Evolutionary conservation across 2,113 vertebrate species (phyloP).

Genomic region (Ranitomeya imitator): DNA sequence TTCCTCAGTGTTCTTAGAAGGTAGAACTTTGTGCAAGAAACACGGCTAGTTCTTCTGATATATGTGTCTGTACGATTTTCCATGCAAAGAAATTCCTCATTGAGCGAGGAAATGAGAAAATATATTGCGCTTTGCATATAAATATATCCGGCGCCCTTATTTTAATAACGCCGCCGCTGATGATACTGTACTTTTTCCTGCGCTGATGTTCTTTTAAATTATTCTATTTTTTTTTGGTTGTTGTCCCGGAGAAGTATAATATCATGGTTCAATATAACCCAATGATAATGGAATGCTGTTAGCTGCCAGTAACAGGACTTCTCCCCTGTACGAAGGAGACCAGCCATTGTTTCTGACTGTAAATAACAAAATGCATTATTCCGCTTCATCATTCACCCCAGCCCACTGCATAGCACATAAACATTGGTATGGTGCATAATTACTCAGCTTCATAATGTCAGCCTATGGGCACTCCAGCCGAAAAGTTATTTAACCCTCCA

Average conservation of each 20-base stretch:
- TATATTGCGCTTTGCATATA: constrained; percentile 24
- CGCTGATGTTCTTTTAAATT: background rate
- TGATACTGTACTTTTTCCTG: constrained; percentile 9
- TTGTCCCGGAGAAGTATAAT: constrained; percentile 2
- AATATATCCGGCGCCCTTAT: constrained; percentile 15
- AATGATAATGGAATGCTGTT: constrained; percentile 29
- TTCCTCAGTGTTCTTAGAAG: background rate
- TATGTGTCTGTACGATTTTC: background rate
- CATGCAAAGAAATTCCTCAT: constrained; percentile 10
- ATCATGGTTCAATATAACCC: background rate
- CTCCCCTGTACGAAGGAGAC: background rate
- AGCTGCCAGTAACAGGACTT: constrained; percentile 10
- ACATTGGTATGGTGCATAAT: constrained; percentile 35
- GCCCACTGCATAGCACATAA: constrained; percentile 14
- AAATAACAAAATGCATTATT: constrained; percentile 17
- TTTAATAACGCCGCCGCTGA: constrained; percentile 8
- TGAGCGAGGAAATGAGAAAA: constrained; percentile 12
- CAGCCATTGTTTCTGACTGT: constrained; percentile 31
- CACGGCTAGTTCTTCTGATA: background rate
- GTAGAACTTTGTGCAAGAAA: background rate
- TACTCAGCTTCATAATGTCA: constrained; percentile 33
- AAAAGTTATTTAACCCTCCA: constrained; percentile 36
- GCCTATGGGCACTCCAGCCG: background rate
- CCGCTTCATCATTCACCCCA: constrained; percentile 4
- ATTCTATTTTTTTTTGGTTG: background rate